Conservation (phyloP, 1,140 invertebrate species). For the Pristionchus pacificus region DNA sequence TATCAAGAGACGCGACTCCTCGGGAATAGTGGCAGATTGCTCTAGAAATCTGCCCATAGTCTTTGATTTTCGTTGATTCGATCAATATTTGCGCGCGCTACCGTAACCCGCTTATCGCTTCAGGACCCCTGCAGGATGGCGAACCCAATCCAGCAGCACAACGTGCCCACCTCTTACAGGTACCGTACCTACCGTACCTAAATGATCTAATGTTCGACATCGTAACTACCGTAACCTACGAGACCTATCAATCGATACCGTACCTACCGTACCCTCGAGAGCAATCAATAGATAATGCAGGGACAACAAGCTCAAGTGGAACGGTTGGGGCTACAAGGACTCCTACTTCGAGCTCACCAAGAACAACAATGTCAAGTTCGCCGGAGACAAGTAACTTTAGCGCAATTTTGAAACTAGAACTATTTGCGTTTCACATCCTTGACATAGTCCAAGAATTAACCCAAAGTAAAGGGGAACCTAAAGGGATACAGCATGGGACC, state of each 20-base stretch:
- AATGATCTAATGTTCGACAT: slow-evolving; percentile 4
- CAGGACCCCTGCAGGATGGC: too few relatives aligned
- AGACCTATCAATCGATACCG: slow-evolving; percentile 19
- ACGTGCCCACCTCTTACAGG: slow-evolving; percentile 41
- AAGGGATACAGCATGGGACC: not conserved
- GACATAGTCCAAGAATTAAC: not conserved
- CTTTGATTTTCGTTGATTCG: too few relatives aligned
- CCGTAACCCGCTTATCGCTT: too few relatives aligned
- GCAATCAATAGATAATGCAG: slow-evolving; percentile 36
- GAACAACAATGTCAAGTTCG: slow-evolving; percentile 69
- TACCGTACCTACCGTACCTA: too few relatives aligned
- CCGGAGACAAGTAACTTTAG: slow-evolving; percentile 69
- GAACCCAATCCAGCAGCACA: slow-evolving; percentile 30
- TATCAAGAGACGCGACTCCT: too few relatives aligned
- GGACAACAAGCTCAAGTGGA: slow-evolving; percentile 75
- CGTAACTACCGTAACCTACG: not conserved
- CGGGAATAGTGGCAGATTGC: too few relatives aligned
- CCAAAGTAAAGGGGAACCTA: not conserved
- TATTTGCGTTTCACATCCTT: not conserved
- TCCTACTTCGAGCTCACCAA: slow-evolving; percentile 71
- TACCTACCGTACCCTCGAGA: slow-evolving; percentile 15
- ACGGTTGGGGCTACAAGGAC: slow-evolving; percentile 97
- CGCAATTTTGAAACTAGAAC: not conserved
- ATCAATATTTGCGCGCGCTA: too few relatives aligned
- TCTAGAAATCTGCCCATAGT: too few relatives aligned